Percentiles rank a stretch among this genome's conserved stretches.
phyloP scores from a whole-genome alignment of 1,140 invertebrate genomes.

The Neomicropteryx cornuta region DNA sequence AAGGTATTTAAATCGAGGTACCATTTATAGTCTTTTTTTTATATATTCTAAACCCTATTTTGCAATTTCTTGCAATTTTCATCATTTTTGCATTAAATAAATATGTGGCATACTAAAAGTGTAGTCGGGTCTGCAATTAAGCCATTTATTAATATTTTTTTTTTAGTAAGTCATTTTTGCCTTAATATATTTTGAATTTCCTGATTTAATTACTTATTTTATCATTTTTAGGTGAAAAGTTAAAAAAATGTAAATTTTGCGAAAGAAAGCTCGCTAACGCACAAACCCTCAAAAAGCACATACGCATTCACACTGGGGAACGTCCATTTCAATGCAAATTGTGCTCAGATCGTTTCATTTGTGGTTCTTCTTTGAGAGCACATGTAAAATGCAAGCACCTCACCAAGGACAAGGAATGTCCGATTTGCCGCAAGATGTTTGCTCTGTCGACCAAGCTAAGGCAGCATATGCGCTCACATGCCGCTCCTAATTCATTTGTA shows the following conservation, averaged over 20 bases:
- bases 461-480: slow-evolving; percentile 12
- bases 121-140: no score
- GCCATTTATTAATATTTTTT: no score
- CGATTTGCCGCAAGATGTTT: slow-evolving; percentile 12
- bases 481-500: slow-evolving; percentile 8
- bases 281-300: slow-evolving; percentile 14
- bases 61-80: no score
- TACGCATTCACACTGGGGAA: slow-evolving; percentile 12
- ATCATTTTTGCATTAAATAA: no score
- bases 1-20: no score
- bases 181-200: no score
- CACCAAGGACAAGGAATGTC: slow-evolving; percentile 11
- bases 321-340: slow-evolving; percentile 12
- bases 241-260: slow-evolving; percentile 11
- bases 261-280: slow-evolving; percentile 10
- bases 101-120: no score
- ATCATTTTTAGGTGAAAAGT: slow-evolving; percentile 14
- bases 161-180: no score
- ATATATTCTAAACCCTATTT: no score
- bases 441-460: slow-evolving; percentile 11
- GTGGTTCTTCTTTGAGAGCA: slow-evolving; percentile 10
- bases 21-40: no score
- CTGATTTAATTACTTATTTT: no score
- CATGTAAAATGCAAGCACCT: slow-evolving; percentile 13
- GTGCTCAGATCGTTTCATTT: slow-evolving; percentile 12